These are phyloP conservation scores for Sciurus vulgaris DNA, from an alignment of 2,797 vertebrate species.

Conservation along the genomic window DNA sequence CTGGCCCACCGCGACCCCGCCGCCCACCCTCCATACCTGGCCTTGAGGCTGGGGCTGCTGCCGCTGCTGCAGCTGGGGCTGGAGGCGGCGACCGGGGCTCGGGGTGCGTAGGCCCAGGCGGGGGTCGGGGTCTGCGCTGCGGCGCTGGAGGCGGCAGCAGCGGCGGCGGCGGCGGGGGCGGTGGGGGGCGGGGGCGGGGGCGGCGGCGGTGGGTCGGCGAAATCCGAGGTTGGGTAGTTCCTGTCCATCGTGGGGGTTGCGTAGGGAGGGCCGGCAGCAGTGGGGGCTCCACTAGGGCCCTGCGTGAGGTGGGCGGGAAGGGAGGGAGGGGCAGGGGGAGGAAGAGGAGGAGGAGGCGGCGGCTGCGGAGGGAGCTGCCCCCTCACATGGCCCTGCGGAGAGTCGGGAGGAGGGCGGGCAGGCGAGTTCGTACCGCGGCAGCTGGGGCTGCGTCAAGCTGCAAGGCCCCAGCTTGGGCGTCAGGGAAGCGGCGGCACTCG, in stretches of 20 bases:
- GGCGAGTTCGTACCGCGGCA: background rate
- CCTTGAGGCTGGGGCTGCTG: constrained; percentile 90
- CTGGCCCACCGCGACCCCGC: constrained; percentile 85
- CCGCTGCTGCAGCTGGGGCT: constrained; percentile 79
- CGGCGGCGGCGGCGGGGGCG: constrained; percentile 88
- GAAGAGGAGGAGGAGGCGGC: constrained; percentile 45
- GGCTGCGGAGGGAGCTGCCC: constrained; percentile 71
- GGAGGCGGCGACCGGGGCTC: constrained; percentile 89
- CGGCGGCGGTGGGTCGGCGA: constrained; percentile 93
- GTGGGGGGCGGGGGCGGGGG: constrained; percentile 92
- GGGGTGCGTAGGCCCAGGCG: constrained; percentile 91
- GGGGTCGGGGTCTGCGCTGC: constrained; percentile 88
- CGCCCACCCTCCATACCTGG: constrained; percentile 92
- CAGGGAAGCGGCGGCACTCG: constrained; percentile 88
- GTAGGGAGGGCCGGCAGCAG: constrained; percentile 68
- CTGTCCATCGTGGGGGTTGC: constrained; percentile 95
- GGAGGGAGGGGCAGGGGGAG: constrained; percentile 10
- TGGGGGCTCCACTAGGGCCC: constrained; percentile 78
- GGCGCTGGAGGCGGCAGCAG: constrained; percentile 59
- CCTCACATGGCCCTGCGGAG: constrained; percentile 78
- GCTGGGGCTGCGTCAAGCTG: constrained; percentile 43
- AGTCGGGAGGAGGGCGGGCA: constrained; percentile 10
- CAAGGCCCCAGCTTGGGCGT: constrained; percentile 81
- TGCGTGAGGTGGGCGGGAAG: constrained; percentile 62
- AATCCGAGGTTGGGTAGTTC: constrained; percentile 95